phyloP scores from a whole-genome alignment of 2,888 invertebrate species.

The Drosophila affinis region DNA sequence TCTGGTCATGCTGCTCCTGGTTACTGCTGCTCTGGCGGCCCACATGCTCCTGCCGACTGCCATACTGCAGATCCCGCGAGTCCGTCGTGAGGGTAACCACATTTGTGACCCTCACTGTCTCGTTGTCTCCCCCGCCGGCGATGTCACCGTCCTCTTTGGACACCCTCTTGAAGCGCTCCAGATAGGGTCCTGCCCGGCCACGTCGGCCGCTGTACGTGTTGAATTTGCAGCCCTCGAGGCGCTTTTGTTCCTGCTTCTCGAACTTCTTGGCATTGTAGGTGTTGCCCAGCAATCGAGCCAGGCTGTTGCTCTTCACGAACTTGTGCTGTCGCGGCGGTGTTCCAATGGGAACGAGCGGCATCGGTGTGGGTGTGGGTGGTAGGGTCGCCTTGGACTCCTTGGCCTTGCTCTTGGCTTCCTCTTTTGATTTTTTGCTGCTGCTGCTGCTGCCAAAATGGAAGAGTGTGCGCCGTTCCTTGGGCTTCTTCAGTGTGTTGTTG shows the following conservation, averaged over 20 bases:
- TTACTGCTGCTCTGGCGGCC: constrained; percentile 45
- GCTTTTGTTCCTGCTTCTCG: constrained; percentile 80
- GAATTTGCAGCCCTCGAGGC: constrained; percentile 73
- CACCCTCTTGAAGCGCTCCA: constrained; percentile 82
- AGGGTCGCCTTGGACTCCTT: constrained; percentile 24
- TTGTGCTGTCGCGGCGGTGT: constrained; percentile 79
- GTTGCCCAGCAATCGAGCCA: constrained; percentile 83
- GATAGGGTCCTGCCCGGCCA: constrained; percentile 67
- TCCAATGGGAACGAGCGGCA: constrained; percentile 65
- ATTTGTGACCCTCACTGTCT: constrained; percentile 59
- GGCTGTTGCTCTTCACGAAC: constrained; percentile 83
- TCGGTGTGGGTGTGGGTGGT: constrained; percentile 43
- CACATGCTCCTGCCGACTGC: constrained; percentile 66
- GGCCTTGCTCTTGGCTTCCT: constrained; percentile 7
- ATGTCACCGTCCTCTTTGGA: constrained; percentile 81
- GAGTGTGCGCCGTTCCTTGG: constrained; percentile 66
- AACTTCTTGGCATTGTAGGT: constrained; percentile 83
- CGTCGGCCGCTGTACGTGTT: constrained; percentile 81
- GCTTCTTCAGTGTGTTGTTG: constrained; percentile 57
- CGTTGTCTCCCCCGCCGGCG: constrained; percentile 51
- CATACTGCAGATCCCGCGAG: constrained; percentile 64
- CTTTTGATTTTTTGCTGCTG: constrained; percentile 50
- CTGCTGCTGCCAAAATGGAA: constrained; percentile 65
- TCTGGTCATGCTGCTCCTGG: constrained; percentile 84
- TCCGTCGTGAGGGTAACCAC: constrained; percentile 61